A percentile compares a stretch with the other conserved stretches of the same genome.
Conservation (phyloP, 2,113 vertebrate species). For the Brachyhypopomus occidentalis region DNA sequence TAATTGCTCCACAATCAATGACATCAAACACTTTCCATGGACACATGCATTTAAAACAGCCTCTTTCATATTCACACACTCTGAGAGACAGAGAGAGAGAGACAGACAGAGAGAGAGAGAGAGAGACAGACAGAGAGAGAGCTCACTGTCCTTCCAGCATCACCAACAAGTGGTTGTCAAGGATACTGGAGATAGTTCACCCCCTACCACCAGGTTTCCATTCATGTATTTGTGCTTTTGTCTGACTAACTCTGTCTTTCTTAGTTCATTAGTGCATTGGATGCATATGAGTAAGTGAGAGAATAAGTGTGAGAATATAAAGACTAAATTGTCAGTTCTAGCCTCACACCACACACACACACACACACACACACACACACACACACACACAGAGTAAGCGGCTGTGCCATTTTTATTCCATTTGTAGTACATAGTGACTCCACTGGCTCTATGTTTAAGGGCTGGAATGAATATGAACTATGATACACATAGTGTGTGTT, state of each 20-base stretch:
- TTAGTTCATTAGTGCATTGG: conserved; percentile 26
- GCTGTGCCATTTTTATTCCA: no score
- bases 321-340: no score
- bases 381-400: no score
- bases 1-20: conserved; percentile 56
- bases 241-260: conserved; percentile 24
- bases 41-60: conserved; percentile 52
- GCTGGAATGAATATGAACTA: no score
- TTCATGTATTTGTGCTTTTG: conserved; percentile 32
- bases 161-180: conserved; percentile 51
- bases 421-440: no score
- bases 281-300: background rate
- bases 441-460: no score
- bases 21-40: conserved; percentile 54
- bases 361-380: no score
- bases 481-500: no score
- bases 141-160: conserved; percentile 21
- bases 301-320: background rate
- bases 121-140: conserved; percentile 1
- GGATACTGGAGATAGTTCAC: conserved; percentile 33
- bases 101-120: conserved; percentile 16
- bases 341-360: no score
- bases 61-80: conserved; percentile 38
- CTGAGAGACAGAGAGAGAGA: background rate
- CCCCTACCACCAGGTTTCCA: conserved; percentile 27